phyloP scores from a whole-genome alignment of 2,113 vertebrate genomes.

The Pelusios castaneus region DNA sequence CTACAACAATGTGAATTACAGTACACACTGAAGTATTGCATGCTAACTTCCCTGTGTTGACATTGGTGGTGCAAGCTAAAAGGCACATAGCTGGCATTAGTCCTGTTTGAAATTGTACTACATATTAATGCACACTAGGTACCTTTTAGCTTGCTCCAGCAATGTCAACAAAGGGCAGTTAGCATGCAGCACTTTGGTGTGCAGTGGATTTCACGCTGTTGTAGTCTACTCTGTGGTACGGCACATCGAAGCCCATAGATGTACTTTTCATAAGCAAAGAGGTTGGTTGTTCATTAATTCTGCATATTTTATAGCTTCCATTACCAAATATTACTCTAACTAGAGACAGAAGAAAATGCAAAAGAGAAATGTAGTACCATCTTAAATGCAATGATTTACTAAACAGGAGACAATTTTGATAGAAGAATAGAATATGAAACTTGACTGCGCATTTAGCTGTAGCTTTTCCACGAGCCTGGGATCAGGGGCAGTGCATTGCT shows the following conservation, averaged over 20 bases:
- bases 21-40: too few species aligned
- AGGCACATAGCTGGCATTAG: too few species aligned
- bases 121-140: too few species aligned
- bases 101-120: too few species aligned
- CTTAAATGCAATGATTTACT: slow-evolving; percentile 13
- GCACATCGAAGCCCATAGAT: not conserved
- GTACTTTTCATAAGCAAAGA: not conserved
- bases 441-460: not conserved
- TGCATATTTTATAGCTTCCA: slow-evolving; percentile 14
- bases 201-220: too few species aligned
- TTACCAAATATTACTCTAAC: not conserved
- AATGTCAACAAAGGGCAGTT: too few species aligned
- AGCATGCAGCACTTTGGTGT: too few species aligned
- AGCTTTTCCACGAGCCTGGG: not conserved
- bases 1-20: too few species aligned
- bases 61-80: too few species aligned
- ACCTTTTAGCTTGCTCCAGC: too few species aligned
- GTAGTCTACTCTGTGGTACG: too few species aligned
- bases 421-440: not conserved
- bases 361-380: not conserved
- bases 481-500: not conserved
- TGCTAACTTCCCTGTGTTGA: too few species aligned
- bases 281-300: not conserved
- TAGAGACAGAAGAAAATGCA: not conserved
- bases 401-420: not conserved